A percentile compares a stretch with the other conserved stretches of the same genome.
Conservation (phyloP, 2,113 vertebrate species). For the Leucosticte australis region DNA sequence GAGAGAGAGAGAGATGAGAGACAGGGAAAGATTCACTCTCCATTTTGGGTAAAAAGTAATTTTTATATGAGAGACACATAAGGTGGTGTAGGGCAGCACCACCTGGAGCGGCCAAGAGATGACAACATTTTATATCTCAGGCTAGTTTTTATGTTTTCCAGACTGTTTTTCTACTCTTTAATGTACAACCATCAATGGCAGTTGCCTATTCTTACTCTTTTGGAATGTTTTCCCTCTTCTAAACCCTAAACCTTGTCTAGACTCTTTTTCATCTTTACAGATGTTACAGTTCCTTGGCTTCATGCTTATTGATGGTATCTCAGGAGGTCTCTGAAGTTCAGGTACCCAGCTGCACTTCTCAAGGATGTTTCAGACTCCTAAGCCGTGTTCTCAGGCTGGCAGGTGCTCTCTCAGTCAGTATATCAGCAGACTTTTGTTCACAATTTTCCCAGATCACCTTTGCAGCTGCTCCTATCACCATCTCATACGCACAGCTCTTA, state of each 20-base stretch:
- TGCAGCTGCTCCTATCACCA: not conserved
- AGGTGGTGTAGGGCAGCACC: not conserved
- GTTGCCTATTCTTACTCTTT: not conserved
- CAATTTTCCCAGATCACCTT: not conserved
- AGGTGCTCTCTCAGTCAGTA: not conserved
- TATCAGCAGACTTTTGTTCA: not conserved
- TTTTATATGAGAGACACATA: not conserved
- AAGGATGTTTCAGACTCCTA: not conserved
- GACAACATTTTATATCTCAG: not conserved
- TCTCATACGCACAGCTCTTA: not conserved
- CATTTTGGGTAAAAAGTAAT: not conserved
- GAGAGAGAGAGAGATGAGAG: not conserved
- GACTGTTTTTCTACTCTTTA: not conserved
- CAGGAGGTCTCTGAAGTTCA: not conserved
- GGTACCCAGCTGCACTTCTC: not conserved
- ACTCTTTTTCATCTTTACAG: not conserved
- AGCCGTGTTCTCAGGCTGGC: not conserved
- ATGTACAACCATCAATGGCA: not conserved
- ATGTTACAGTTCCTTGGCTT: not conserved
- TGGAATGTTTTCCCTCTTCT: not conserved
- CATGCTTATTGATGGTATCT: not conserved
- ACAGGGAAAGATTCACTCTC: not conserved
- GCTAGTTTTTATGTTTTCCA: not conserved
- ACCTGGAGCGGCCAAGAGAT: not conserved
- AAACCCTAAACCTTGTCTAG: not conserved